These are phyloP conservation scores for Eupelmus urozonus DNA, from an alignment of 2,888 invertebrate genomes.

Conservation along the genomic window DNA sequence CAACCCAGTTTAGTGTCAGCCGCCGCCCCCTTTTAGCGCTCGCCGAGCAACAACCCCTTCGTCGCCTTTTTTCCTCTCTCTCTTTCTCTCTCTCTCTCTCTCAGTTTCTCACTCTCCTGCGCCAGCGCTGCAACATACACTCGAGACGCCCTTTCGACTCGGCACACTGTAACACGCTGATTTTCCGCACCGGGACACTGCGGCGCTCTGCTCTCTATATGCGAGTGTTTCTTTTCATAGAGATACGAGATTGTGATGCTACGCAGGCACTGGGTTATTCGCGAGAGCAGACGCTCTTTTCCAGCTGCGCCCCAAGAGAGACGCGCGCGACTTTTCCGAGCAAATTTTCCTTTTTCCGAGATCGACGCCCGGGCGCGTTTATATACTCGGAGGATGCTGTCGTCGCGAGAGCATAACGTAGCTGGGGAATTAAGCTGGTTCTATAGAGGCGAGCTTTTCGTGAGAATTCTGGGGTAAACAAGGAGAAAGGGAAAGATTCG, in stretches of 20 bases:
- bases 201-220: not conserved
- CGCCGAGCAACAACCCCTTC: constrained; percentile 21
- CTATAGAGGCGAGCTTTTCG: too few species aligned
- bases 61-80: constrained; percentile 41
- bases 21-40: constrained; percentile 54
- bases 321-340: too few species aligned
- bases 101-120: constrained; percentile 32
- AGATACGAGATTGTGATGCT: not conserved
- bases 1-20: constrained; percentile 70
- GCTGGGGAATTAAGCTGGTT: too few species aligned
- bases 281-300: not conserved
- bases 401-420: too few species aligned
- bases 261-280: not conserved
- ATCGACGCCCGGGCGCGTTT: too few species aligned
- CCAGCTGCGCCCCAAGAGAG: not conserved
- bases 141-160: constrained; percentile 28
- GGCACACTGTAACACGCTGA: constrained; percentile 41
- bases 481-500: too few species aligned
- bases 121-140: too few species aligned
- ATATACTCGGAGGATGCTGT: too few species aligned
- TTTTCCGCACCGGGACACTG: constrained; percentile 26
- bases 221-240: not conserved
- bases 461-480: not conserved
- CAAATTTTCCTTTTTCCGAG: too few species aligned
- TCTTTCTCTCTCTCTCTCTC: constrained; percentile 33